Conservation (phyloP, 2,888 invertebrate species). For the Ligdia adustata region DNA sequence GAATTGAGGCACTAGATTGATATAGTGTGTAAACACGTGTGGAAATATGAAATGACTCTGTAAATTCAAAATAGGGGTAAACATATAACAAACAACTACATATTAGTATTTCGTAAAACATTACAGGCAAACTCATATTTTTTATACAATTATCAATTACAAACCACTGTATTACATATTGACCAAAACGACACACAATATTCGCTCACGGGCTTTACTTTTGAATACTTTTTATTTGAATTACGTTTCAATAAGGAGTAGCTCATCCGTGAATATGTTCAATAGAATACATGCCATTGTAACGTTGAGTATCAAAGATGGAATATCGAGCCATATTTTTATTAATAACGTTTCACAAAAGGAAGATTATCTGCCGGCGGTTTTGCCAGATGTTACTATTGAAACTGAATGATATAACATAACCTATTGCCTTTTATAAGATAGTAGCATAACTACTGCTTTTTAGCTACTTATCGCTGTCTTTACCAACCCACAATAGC, state of each 20-base stretch:
- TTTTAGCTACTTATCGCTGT: constrained; percentile 1
- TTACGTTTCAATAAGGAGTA: constrained; percentile 61
- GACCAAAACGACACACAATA: constrained; percentile 7
- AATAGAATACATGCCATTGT: constrained; percentile 72
- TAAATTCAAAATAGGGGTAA: no score
- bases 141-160: no score
- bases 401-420: constrained; percentile 30
- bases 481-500: no score
- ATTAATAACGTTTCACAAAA: constrained; percentile 79
- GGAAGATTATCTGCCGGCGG: constrained; percentile 77
- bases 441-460: background rate
- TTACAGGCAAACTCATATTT: no score
- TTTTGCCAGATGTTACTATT: constrained; percentile 71
- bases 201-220: constrained; percentile 33
- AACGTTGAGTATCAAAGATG: constrained; percentile 70
- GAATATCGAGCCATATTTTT: constrained; percentile 79
- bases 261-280: constrained; percentile 73
- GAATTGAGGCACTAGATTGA: no score
- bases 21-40: no score
- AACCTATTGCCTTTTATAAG: constrained; percentile 5
- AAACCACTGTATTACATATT: no score
- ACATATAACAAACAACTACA: no score
- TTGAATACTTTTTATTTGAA: constrained; percentile 49
- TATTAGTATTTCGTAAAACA: no score
- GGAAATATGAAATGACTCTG: no score